Base-by-base conservation (phyloP, 2,113 vertebrate genomes). In the Gymnarchus niloticus region DNA sequence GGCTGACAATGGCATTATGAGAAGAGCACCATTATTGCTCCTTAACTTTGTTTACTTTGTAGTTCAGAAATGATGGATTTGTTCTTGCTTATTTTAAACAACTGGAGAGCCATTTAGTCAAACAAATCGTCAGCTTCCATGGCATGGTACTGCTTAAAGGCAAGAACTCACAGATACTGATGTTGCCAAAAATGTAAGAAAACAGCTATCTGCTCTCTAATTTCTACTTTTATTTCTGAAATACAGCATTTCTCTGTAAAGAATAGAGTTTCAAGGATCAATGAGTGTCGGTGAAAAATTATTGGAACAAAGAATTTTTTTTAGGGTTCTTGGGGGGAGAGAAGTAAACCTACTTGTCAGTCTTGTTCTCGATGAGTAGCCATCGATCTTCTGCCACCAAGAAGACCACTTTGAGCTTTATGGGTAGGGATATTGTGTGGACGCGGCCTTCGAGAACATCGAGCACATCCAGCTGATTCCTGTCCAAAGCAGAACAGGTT, bases 371-470 rank as follows among this genome's bases (percentile, higher is more conserved):
- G 88, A 97, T 85, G 86, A 99, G 93, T 28, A 99, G 95, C 98
- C 98, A 99, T 14, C 94, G 96, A 89, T 99, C 98, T 90, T 99
- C 98, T 17, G 98, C 97, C 48, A 93, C 97, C 7, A 99, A 93
- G 87, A 96, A 97, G 51, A 98, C 96, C 0, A 94, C 92, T 83
- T 93, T 94, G 86, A 99, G 92, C 83, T 89, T 95, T 92, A 99
- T 96, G 0, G 97, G 97, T 48, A 99, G 95, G 0, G 94, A 95
- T 91, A 99, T 98, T 86, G 96, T 94, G 37, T 98, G 97, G 86
- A 95, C 91, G 46, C 56, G 93, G 23, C 97, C 97, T 90, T 99
- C 97, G 81, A 99, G 92, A 7, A 97, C 96, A 90, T 99, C 97
- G 85, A 99, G 92, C 17, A 99, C 96, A 77, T 95, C 94, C 84